A percentile compares a stretch with the other conserved stretches of the same genome.
These are phyloP conservation scores for Myotis pilosus DNA, from an alignment of 2,797 vertebrate species.

Conservation along the genomic window DNA sequence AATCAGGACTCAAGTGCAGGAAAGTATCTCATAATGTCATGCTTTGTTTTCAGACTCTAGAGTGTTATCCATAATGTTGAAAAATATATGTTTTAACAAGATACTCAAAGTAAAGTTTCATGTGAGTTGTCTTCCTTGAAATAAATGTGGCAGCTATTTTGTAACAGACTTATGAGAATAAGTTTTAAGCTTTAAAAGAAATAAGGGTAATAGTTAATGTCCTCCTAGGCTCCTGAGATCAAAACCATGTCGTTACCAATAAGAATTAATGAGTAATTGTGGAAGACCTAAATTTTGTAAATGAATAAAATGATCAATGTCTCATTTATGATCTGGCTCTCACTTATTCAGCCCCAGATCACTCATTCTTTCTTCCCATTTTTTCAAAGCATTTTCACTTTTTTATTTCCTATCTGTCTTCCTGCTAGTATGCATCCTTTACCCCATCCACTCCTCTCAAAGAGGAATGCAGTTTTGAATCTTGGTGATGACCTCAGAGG, in stretches of 20 bases:
- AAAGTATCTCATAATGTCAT: constrained; percentile 19
- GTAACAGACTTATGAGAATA: background rate
- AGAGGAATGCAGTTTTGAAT: constrained; percentile 32
- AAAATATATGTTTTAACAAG: constrained; percentile 36
- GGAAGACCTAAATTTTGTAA: constrained; percentile 6
- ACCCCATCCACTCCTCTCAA: background rate
- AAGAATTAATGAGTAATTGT: background rate
- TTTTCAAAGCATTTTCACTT: background rate
- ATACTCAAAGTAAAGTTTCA: constrained; percentile 5
- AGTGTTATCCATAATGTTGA: constrained; percentile 35
- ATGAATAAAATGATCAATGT: background rate
- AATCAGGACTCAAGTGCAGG: background rate
- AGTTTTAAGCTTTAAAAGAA: constrained; percentile 48
- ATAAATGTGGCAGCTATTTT: constrained; percentile 37
- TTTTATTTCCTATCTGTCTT: background rate
- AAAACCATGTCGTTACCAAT: background rate
- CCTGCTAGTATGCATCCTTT: background rate
- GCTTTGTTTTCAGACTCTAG: constrained; percentile 30
- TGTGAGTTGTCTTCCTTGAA: background rate
- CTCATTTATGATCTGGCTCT: background rate
- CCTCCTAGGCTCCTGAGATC: background rate
- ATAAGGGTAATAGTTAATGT: background rate
- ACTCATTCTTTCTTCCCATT: background rate
- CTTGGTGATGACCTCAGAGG: constrained; percentile 26
- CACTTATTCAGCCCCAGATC: background rate